Conservation (phyloP, 1,140 invertebrate species). For the Drosophila navojoa region DNA sequence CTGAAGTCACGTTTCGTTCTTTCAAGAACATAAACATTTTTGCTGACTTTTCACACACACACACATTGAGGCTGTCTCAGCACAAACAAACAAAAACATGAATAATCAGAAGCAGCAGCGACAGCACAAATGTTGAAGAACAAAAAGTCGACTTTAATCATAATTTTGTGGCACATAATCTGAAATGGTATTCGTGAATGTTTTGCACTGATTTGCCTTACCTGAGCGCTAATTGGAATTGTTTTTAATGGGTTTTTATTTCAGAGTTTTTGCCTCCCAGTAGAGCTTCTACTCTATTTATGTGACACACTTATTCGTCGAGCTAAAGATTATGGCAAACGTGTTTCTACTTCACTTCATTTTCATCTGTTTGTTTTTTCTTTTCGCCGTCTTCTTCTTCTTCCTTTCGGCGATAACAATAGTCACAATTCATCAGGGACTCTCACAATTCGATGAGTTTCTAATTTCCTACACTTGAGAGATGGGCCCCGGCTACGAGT, state of each 20-base stretch:
- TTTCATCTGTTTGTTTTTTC: not conserved
- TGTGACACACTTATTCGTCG: slow-evolving; percentile 40
- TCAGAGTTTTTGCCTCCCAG: not conserved
- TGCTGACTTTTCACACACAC: slow-evolving; percentile 42
- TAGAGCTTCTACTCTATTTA: not conserved
- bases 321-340: slow-evolving; percentile 1
- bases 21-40: slow-evolving; percentile 45
- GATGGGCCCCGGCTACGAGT: slow-evolving; percentile 36
- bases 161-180: slow-evolving; percentile 2
- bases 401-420: slow-evolving; percentile 39
- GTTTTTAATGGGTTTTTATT: slow-evolving; percentile 11
- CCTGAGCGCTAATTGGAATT: slow-evolving; percentile 30
- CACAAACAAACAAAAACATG: slow-evolving; percentile 9
- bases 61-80: not conserved
- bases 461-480: slow-evolving; percentile 36
- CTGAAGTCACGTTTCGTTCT: slow-evolving; percentile 47
- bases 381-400: not conserved
- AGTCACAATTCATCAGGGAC: slow-evolving; percentile 41
- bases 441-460: slow-evolving; percentile 36
- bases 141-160: not conserved
- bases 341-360: not conserved
- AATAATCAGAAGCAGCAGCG: slow-evolving; percentile 20
- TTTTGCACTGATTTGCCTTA: slow-evolving; percentile 21
- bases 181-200: not conserved
- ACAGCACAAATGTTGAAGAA: slow-evolving; percentile 3